Percentiles rank a stretch among this genome's conserved stretches.
Conservation (phyloP, 2,797 vertebrate genomes). For the Paramormyrops hopkinsi region DNA sequence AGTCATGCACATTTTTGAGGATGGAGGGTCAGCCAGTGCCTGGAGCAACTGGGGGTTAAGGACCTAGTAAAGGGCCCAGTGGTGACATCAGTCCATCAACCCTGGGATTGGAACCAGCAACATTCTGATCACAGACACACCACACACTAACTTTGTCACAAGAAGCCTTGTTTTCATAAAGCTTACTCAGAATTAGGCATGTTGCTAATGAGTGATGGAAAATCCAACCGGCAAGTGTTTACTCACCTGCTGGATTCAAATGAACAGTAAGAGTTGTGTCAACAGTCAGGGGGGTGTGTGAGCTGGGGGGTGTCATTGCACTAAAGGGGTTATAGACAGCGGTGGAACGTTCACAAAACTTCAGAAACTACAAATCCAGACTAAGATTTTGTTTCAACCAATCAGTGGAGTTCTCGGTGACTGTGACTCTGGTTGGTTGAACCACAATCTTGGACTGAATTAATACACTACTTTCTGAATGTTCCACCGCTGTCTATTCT, state of each 20-base stretch:
- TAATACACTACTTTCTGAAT: neutral
- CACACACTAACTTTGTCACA: neutral
- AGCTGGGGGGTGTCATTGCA: neutral
- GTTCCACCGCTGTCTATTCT: neutral
- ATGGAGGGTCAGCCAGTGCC: neutral
- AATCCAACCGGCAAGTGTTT: neutral
- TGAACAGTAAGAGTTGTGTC: neutral
- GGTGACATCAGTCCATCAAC: neutral
- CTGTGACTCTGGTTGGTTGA: neutral
- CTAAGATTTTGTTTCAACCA: neutral
- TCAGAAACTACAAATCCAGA: neutral
- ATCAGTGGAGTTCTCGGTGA: neutral
- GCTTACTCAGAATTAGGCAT: neutral
- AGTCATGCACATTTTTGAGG: neutral
- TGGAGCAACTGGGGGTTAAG: neutral
- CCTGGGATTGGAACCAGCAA: neutral
- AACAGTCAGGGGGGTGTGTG: neutral
- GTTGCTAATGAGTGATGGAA: neutral
- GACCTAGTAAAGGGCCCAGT: neutral
- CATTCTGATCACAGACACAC: neutral
- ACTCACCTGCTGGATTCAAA: neutral
- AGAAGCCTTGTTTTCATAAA: neutral
- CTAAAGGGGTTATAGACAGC: neutral
- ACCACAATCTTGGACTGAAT: neutral
- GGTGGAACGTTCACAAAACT: neutral